Conservation (phyloP, 2,797 vertebrate species). For the Botia almorhae region DNA sequence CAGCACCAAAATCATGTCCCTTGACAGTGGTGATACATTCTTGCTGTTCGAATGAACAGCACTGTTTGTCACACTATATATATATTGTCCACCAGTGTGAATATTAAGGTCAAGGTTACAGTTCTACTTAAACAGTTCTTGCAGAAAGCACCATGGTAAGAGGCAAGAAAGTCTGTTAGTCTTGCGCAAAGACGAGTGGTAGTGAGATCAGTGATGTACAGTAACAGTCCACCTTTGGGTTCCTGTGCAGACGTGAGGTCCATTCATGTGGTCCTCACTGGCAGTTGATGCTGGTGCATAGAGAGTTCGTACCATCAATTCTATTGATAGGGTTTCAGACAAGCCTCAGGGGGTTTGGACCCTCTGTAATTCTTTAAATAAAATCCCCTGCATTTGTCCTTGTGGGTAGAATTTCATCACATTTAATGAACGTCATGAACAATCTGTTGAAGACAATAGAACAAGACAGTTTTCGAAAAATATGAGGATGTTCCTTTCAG, state of each 20-base stretch:
- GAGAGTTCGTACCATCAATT: slow-evolving; percentile 1
- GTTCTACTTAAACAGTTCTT: slow-evolving; percentile 15
- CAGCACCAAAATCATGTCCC: slow-evolving; percentile 41
- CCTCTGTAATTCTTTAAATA: slow-evolving; percentile 32
- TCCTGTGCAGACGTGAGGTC: slow-evolving; percentile 17
- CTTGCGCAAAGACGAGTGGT: slow-evolving; percentile 22
- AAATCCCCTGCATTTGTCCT: slow-evolving; percentile 19
- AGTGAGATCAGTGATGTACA: slow-evolving; percentile 41
- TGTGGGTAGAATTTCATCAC: slow-evolving; percentile 36
- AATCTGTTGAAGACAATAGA: slow-evolving; percentile 39
- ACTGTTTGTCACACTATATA: slow-evolving; percentile 40
- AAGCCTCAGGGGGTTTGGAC: slow-evolving; percentile 14
- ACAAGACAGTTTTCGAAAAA: slow-evolving; percentile 32
- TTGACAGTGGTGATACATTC: slow-evolving; percentile 45
- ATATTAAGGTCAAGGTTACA: slow-evolving; percentile 24
- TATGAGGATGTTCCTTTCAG: slow-evolving; percentile 27
- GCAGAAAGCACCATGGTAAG: slow-evolving; percentile 26
- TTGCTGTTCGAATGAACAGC: slow-evolving; percentile 23
- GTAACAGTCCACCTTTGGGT: slow-evolving; percentile 43
- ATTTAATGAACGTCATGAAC: slow-evolving; percentile 46
- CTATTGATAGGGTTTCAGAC: slow-evolving; percentile 2
- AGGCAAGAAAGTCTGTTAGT: slow-evolving; percentile 9
- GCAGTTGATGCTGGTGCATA: slow-evolving; percentile 57
- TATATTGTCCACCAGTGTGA: slow-evolving; percentile 36
- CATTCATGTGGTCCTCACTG: slow-evolving; percentile 15